Percentiles rank a stretch among this genome's conserved stretches.
Evolutionary conservation across 2,113 vertebrate species (phyloP).

Genomic region (Ceratotherium simum): DNA sequence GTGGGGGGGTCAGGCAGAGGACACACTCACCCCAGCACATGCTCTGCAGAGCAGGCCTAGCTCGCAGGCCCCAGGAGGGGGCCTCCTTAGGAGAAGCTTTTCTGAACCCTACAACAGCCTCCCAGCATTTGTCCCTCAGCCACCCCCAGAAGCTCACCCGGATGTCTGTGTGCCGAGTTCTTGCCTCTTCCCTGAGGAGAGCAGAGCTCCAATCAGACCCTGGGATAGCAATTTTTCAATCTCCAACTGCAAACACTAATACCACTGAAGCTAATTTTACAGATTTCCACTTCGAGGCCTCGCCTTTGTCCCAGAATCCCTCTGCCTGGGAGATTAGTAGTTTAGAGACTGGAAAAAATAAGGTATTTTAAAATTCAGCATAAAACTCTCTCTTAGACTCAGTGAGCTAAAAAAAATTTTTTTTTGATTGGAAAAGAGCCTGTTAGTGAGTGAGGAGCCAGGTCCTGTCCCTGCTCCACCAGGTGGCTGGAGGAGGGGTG

Average conservation of each 20-base stretch:
- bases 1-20: background rate
- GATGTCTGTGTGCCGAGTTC: background rate
- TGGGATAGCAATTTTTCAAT: conserved; percentile 81
- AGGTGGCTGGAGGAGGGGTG: conserved; percentile 34
- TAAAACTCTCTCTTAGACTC: conserved; percentile 83
- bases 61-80: background rate
- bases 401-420: conserved; percentile 76
- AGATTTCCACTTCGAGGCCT: conserved; percentile 88
- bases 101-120: background rate
- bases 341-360: conserved; percentile 86
- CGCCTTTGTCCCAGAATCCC: conserved; percentile 89
- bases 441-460: conserved; percentile 70
- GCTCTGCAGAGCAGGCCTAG: background rate
- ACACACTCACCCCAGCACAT: background rate
- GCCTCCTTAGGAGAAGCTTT: background rate
- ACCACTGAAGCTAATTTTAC: conserved; percentile 89
- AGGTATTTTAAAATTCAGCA: conserved; percentile 89
- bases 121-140: background rate
- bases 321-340: conserved; percentile 88
- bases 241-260: conserved; percentile 88
- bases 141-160: background rate
- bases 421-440: conserved; percentile 70
- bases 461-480: background rate
- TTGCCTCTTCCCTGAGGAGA: conserved; percentile 56
- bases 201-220: conserved; percentile 77